Evolutionary conservation across 1,140 invertebrate genomes (phyloP).

Genomic region (Atopsyche davidsoni): DNA sequence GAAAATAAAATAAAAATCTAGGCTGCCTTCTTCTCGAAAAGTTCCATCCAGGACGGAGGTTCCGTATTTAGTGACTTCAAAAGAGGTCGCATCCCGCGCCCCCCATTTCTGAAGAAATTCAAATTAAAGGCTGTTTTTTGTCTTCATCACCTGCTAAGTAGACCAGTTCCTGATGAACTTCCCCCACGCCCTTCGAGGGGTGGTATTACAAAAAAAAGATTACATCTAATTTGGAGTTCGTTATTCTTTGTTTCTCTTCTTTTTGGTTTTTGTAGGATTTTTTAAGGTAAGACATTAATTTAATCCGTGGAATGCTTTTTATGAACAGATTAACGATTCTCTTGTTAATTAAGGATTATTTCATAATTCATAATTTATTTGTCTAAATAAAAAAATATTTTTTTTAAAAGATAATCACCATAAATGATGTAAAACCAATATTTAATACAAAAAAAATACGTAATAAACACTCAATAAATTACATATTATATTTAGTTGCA

Average conservation of each 20-base stretch:
- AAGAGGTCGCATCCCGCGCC: slow-evolving; percentile 6
- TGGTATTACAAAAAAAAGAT: neutral
- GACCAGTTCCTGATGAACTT: slow-evolving; percentile 7
- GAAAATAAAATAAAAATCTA: slow-evolving; percentile 26
- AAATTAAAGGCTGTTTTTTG: slow-evolving; percentile 2
- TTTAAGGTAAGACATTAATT: no score
- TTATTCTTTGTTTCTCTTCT: neutral
- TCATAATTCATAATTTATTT: neutral
- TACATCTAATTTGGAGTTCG: neutral
- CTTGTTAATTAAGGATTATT: no score
- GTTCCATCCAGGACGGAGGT: slow-evolving; percentile 1
- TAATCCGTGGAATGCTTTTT: no score
- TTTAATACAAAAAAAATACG: no score
- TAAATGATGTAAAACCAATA: no score
- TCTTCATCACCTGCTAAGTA: neutral
- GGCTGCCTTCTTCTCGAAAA: slow-evolving; percentile 11
- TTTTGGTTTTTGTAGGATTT: no score
- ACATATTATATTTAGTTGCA: no score
- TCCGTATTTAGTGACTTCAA: slow-evolving; percentile 21
- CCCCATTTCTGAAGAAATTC: slow-evolving; percentile 1
- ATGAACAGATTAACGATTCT: no score
- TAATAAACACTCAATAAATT: no score
- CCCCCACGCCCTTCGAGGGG: neutral
- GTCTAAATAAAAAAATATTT: neutral
- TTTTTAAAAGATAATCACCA: neutral